These are phyloP conservation scores for Lichenostomus cassidix DNA, from an alignment of 2,113 vertebrate genomes.

Conservation along the genomic window DNA sequence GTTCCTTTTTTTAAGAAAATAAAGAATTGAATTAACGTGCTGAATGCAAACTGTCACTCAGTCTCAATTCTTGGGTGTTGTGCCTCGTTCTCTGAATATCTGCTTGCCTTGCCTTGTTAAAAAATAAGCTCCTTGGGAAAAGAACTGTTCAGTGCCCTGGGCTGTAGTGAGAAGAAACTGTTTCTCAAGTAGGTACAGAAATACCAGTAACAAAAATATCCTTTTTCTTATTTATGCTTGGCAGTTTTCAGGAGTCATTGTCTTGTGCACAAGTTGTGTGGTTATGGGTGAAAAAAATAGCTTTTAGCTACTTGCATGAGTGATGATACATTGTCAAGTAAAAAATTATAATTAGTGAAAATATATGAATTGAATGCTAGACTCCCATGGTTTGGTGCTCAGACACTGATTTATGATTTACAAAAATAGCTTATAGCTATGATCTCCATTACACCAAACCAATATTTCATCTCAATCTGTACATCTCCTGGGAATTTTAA, in stretches of 20 bases:
- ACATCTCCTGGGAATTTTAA: not conserved
- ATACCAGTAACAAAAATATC: not conserved
- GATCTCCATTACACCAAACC: not conserved
- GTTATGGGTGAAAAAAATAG: not conserved
- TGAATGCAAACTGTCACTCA: not conserved
- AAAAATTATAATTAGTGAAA: conserved; percentile 34
- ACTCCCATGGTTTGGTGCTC: not conserved
- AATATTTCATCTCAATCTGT: conserved; percentile 16
- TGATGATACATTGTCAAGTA: not conserved
- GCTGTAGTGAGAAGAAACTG: not conserved
- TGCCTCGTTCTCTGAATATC: not conserved
- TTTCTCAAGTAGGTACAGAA: not conserved
- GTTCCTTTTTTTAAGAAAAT: not conserved
- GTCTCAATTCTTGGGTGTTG: not conserved
- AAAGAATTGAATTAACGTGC: not conserved
- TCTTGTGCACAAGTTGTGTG: not conserved
- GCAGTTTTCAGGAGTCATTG: not conserved
- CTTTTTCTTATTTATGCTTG: not conserved
- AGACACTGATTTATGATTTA: not conserved
- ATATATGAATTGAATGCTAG: not conserved
- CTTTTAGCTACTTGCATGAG: not conserved
- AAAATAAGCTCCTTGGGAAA: not conserved
- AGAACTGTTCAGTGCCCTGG: not conserved
- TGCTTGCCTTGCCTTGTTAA: not conserved
- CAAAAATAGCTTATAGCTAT: not conserved